These are phyloP conservation scores for Reticulitermes lucifugus DNA, from an alignment of 2,888 invertebrate species.

Conservation along the genomic window DNA sequence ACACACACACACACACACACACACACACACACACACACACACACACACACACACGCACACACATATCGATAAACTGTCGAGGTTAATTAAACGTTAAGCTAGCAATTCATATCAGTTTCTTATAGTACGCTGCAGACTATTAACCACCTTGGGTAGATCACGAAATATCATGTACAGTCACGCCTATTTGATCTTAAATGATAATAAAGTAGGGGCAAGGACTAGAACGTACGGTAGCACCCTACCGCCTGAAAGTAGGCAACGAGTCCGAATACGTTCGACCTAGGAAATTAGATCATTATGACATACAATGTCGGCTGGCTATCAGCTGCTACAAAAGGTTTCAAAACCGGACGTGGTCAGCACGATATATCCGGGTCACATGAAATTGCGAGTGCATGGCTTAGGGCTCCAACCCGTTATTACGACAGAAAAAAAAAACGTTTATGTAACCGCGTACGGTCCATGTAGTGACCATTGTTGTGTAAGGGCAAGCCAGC, in stretches of 20 bases:
- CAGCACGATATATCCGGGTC: background rate
- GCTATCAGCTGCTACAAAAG: background rate
- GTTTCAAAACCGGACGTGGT: background rate
- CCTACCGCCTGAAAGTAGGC: background rate
- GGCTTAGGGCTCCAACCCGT: too few species aligned
- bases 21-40: too few species aligned
- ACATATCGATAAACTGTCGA: background rate
- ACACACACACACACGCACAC: too few species aligned
- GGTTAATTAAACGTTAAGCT: background rate
- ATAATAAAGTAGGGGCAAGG: background rate
- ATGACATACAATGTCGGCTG: background rate
- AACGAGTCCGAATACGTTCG: background rate
- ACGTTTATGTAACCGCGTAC: too few species aligned
- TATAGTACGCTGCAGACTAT: background rate
- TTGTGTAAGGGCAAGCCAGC: too few species aligned
- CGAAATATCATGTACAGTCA: background rate
- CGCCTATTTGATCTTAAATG: slow-evolving; percentile 4
- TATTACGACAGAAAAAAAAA: too few species aligned
- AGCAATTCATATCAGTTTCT: slow-evolving; percentile 9
- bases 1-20: too few species aligned
- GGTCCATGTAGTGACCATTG: too few species aligned
- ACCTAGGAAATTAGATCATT: background rate
- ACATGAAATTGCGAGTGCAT: background rate
- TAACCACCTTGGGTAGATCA: background rate
- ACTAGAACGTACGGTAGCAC: background rate